Evolutionary conservation across 2,888 invertebrate species (phyloP).

Genomic region (Meliscaeva auricollis): DNA sequence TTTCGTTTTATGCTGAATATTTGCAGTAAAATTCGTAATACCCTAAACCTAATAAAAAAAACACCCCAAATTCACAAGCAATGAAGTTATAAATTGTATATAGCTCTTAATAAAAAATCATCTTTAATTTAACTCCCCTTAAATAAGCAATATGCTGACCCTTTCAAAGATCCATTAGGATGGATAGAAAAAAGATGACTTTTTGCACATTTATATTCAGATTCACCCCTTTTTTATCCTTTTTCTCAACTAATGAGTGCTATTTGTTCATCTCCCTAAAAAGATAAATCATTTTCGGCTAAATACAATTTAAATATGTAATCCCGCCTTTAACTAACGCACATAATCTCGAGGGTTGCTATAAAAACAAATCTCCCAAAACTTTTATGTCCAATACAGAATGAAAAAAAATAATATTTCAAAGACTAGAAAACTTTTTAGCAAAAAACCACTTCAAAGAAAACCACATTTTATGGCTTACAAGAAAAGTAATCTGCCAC

Average conservation of each 20-base stretch:
- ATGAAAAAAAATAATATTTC: neutral
- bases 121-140: constrained; percentile 23
- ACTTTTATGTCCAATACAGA: neutral
- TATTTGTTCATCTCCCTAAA: constrained; percentile 52
- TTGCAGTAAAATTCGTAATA: neutral
- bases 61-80: neutral
- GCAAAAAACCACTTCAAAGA: constrained; percentile 51
- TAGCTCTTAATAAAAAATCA: constrained; percentile 18
- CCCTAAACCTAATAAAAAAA: neutral
- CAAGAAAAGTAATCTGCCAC: constrained; percentile 30
- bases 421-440: constrained; percentile 46
- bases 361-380: constrained; percentile 24
- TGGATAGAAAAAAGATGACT: constrained; percentile 19
- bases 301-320: constrained; percentile 74
- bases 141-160: constrained; percentile 45
- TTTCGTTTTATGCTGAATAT: too few species aligned
- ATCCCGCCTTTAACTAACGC: constrained; percentile 31
- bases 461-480: constrained; percentile 67
- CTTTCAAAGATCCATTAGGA: constrained; percentile 46
- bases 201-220: constrained; percentile 26
- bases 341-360: constrained; percentile 8
- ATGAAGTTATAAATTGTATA: constrained; percentile 32
- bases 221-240: constrained; percentile 22
- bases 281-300: constrained; percentile 68
- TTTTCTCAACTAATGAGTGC: constrained; percentile 55